Conservation (phyloP, 2,888 invertebrate species). For the Aphelenchoides bicaudatus region DNA sequence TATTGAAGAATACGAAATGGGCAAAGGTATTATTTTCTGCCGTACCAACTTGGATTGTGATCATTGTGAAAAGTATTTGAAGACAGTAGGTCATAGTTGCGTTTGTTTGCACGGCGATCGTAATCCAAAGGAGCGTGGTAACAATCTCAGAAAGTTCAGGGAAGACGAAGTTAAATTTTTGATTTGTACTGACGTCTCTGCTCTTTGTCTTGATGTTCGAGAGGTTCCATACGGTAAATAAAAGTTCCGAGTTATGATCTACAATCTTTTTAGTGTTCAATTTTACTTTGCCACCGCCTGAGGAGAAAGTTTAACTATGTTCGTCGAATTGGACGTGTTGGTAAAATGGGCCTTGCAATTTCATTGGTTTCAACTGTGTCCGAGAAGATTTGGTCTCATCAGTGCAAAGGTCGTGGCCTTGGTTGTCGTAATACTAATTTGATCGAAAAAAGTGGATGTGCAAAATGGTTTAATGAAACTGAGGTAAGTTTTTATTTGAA, state of each 20-base stretch:
- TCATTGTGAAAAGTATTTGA: conserved; percentile 82
- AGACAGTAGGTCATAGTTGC: conserved; percentile 62
- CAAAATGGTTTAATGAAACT: conserved; percentile 95
- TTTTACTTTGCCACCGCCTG: conserved; percentile 79
- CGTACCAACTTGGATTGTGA: conserved; percentile 97
- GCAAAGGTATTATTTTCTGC: conserved; percentile 91
- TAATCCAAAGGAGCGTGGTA: conserved; percentile 83
- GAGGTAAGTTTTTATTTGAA: conserved; percentile 69
- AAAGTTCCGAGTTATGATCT: neutral
- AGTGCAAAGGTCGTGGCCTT: conserved; percentile 83
- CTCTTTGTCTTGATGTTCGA: conserved; percentile 87
- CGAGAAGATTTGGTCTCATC: conserved; percentile 78
- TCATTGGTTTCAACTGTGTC: conserved; percentile 87
- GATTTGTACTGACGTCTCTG: conserved; percentile 98
- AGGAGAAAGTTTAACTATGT: conserved; percentile 99
- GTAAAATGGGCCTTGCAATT: conserved; percentile 96
- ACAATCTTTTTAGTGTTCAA: conserved; percentile 77
- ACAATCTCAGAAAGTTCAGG: conserved; percentile 87
- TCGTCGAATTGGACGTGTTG: conserved; percentile 97
- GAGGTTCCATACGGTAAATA: conserved; percentile 80
- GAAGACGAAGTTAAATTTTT: conserved; percentile 74
- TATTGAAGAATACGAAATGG: conserved; percentile 90
- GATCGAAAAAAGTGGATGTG: conserved; percentile 83
- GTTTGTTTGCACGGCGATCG: conserved; percentile 93
- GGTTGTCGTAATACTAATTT: conserved; percentile 88